Base-by-base conservation (phyloP, 1,140 invertebrate genomes). In the Diabrotica virgifera region DNA sequence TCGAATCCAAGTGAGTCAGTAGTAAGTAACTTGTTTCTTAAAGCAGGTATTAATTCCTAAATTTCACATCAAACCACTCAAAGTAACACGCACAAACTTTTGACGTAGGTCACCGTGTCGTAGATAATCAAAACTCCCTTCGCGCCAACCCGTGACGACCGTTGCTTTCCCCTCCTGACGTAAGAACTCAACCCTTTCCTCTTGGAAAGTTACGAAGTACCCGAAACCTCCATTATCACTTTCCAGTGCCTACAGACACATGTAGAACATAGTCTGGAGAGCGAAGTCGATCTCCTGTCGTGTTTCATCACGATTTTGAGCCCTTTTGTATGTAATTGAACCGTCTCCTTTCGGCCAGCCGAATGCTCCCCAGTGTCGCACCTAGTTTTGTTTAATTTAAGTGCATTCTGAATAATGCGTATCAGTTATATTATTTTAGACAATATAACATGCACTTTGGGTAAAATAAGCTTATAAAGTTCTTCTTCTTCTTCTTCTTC, bases 221-320 rank as follows among this genome's bases (percentile, higher is more conserved):
- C 5, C n/a, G 5, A 46, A 40, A 37, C 55, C 55, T 36, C 36
- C 55, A 57, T 57, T 57, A 57, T 57, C 55, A 57, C 55, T 57
- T 36, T 37, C 11, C 24, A 24, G 36, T 36, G 40, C 40, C 40
- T 46, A 46, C 40, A n/a, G 40, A 46, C 55, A 55, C 55, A 40
- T 57, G 55, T 57, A 46, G 40, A 46, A 46, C 40, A 46, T 10
- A 46, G 40, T 46, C 40, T 57, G 9, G 8, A 57, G 55, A 57
- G 55, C 52, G 36, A 36, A 57, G 55, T 57, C 36, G 55, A 37
- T 55, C 36, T 36, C 24, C 24, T 13, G 55, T 57, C 55, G 24
- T 57, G 55, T 57, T 57, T n/a, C 55, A 57, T 57, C 55, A 57
- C 55, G 55, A 57, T 57, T 57, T 57, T 37, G 55, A 57, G 36